Evolutionary conservation across 2,113 vertebrate species (phyloP).

Genomic region (Pleuronectes platessa): DNA sequence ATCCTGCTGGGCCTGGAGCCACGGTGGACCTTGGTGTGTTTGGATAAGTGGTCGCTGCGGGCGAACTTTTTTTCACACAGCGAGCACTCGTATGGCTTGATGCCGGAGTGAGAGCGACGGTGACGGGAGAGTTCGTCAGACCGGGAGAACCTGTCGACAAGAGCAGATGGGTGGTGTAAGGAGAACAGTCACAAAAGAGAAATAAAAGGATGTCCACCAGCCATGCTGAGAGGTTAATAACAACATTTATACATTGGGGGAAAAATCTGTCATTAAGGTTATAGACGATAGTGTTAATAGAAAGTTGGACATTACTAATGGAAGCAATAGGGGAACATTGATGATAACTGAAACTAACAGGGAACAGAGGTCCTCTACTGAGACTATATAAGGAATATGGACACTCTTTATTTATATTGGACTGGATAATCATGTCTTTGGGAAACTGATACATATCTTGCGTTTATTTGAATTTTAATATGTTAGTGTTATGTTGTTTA

Average conservation of each 20-base stretch:
- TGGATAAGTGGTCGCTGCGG: constrained; percentile 89
- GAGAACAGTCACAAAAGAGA: not conserved
- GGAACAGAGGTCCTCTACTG: not conserved
- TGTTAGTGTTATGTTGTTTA: too few relatives aligned
- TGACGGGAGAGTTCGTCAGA: constrained; percentile 91
- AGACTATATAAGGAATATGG: too few relatives aligned
- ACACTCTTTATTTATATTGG: too few relatives aligned
- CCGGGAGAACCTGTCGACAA: constrained; percentile 85
- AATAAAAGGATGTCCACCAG: not conserved
- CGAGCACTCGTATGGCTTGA: constrained; percentile 88
- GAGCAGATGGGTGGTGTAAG: not conserved
- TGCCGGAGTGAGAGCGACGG: constrained; percentile 89
- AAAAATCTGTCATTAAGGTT: not conserved
- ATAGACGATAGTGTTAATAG: not conserved
- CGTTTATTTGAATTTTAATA: too few relatives aligned
- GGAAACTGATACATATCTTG: too few relatives aligned
- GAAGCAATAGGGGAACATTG: not conserved
- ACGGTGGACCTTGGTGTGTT: constrained; percentile 89
- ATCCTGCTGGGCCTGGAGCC: constrained; percentile 81
- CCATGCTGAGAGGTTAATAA: too few relatives aligned
- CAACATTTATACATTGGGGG: too few relatives aligned
- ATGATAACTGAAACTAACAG: not conserved
- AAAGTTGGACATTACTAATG: not conserved
- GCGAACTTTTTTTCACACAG: constrained; percentile 90
- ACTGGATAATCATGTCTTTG: too few relatives aligned